Percentiles rank a stretch among this genome's conserved stretches.
These are phyloP conservation scores for Campodea augens DNA, from an alignment of 1,140 invertebrate species.

Conservation along the genomic window DNA sequence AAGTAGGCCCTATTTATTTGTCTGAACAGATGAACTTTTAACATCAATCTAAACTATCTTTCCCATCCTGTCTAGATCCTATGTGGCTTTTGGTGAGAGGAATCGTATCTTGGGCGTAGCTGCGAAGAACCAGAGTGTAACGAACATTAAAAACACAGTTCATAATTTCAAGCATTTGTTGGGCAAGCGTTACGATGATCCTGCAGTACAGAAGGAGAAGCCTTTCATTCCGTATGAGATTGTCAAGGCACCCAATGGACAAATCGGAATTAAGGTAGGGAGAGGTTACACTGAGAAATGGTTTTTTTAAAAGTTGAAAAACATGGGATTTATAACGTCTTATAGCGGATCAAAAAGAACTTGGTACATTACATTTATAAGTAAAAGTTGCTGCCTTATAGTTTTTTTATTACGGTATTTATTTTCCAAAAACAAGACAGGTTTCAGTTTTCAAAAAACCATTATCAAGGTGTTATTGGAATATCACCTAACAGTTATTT, in stretches of 20 bases:
- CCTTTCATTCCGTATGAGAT: conserved; percentile 53
- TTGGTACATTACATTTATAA: too few species aligned
- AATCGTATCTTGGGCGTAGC: conserved; percentile 85
- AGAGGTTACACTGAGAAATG: neutral
- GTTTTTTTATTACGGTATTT: too few species aligned
- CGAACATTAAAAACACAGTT: conserved; percentile 93
- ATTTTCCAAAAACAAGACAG: too few species aligned
- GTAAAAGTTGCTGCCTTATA: too few species aligned
- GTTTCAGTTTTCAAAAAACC: too few species aligned
- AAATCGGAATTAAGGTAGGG: conserved; percentile 51
- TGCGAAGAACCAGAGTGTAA: conserved; percentile 90
- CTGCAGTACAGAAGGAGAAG: conserved; percentile 60
- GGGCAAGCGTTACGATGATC: conserved; percentile 71
- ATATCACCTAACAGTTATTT: too few species aligned
- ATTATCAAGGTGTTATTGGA: too few species aligned
- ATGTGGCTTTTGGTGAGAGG: conserved; percentile 80
- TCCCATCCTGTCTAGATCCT: conserved; percentile 79
- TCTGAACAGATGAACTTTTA: too few species aligned
- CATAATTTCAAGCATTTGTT: conserved; percentile 82
- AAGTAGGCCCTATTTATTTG: too few species aligned
- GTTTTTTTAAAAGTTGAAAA: too few species aligned
- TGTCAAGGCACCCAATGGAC: conserved; percentile 43
- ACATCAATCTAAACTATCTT: too few species aligned
- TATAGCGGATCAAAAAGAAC: too few species aligned
- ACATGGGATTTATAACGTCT: neutral